Conservation (phyloP, 2,888 invertebrate species). For the Tachystola acroxantha region DNA sequence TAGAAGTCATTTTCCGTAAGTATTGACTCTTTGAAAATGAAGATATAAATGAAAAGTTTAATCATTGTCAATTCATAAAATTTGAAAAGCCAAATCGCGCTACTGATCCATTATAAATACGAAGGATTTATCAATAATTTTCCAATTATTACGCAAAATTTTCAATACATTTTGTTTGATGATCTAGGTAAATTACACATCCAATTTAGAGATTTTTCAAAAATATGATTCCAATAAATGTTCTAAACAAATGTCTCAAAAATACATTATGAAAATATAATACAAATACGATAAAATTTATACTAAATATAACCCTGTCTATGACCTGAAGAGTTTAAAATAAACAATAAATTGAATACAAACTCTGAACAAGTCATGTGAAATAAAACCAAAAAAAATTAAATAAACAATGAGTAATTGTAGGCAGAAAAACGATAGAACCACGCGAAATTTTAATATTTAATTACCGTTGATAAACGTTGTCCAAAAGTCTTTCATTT, state of each 20-base stretch:
- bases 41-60: slow-evolving; percentile 17
- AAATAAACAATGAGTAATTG: no score
- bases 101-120: slow-evolving; percentile 14
- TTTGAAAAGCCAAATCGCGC: slow-evolving; percentile 24
- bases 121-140: slow-evolving; percentile 27
- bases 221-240: slow-evolving; percentile 75
- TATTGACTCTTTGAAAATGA: slow-evolving; percentile 28
- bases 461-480: not conserved
- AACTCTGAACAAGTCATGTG: slow-evolving; percentile 70
- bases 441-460: not conserved
- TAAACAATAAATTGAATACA: slow-evolving; percentile 54
- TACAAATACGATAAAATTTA: slow-evolving; percentile 78
- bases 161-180: slow-evolving; percentile 51
- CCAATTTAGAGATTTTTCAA: slow-evolving; percentile 72
- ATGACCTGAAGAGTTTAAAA: slow-evolving; percentile 76
- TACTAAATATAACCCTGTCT: slow-evolving; percentile 79
- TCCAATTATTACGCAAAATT: slow-evolving; percentile 29
- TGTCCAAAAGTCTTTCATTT: not conserved
- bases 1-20: slow-evolving; percentile 27
- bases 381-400: slow-evolving; percentile 35
- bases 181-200: slow-evolving; percentile 62
- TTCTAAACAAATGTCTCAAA: slow-evolving; percentile 76
- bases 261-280: slow-evolving; percentile 78
- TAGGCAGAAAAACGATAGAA: not conserved
- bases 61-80: slow-evolving; percentile 19